These are phyloP conservation scores for Vanacampus margaritifer DNA, from an alignment of 2,113 vertebrate species.

Conservation along the genomic window DNA sequence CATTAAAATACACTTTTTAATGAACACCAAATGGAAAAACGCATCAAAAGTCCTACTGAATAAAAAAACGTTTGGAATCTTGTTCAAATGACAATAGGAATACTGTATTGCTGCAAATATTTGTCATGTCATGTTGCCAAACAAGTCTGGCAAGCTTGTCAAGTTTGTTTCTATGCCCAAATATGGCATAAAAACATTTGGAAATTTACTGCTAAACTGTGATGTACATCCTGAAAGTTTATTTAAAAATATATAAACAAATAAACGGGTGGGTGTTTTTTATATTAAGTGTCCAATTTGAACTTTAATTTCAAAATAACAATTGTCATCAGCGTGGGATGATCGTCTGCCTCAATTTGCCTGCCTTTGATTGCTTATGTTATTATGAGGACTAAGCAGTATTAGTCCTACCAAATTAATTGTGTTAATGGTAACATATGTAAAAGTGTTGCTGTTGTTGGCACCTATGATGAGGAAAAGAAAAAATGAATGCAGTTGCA, in stretches of 20 bases:
- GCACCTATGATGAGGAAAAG: too few relatives aligned
- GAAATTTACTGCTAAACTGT: neutral
- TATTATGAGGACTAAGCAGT: too few relatives aligned
- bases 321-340: too few relatives aligned
- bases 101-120: neutral
- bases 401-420: too few relatives aligned
- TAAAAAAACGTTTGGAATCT: neutral
- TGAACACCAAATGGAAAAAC: neutral
- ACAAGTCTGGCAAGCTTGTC: neutral
- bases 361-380: too few relatives aligned
- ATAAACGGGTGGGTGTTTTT: neutral
- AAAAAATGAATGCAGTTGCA: too few relatives aligned
- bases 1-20: neutral
- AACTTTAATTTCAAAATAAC: neutral
- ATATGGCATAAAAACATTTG: neutral
- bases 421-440: too few relatives aligned
- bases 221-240: neutral
- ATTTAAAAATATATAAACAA: neutral
- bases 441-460: too few relatives aligned
- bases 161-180: neutral
- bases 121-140: neutral
- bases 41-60: neutral
- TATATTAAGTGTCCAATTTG: neutral
- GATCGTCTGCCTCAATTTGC: too few relatives aligned
- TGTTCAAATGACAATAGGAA: neutral